A percentile compares a stretch with the other conserved stretches of the same genome.
Conservation (phyloP, 2,888 invertebrate genomes). For the Fragum sueziense region DNA sequence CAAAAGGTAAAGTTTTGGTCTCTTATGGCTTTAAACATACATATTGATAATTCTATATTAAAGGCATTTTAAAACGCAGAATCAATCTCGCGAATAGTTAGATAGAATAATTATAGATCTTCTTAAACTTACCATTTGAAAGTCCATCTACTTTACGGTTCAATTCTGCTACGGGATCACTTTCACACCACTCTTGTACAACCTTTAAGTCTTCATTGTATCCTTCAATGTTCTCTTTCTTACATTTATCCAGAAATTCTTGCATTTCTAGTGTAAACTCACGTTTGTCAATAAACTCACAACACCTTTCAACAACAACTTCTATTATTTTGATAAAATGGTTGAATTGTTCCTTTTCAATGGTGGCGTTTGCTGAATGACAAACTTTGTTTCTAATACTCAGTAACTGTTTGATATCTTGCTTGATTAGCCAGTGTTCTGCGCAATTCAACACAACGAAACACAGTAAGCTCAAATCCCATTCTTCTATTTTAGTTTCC, state of each 20-base stretch:
- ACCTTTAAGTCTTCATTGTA: not conserved
- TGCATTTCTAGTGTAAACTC: not conserved
- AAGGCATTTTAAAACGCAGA: too few species aligned
- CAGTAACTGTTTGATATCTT: not conserved
- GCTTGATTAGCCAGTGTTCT: not conserved
- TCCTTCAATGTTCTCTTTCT: not conserved
- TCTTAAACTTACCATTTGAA: constrained; percentile 3
- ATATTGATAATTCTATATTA: too few species aligned
- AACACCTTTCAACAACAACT: not conserved
- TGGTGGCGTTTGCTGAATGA: not conserved
- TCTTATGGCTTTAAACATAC: too few species aligned
- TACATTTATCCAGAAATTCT: not conserved
- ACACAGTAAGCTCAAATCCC: not conserved
- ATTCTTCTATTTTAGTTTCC: constrained; percentile 1
- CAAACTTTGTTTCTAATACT: not conserved
- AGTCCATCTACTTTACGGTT: not conserved
- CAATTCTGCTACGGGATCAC: not conserved
- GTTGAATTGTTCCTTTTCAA: not conserved
- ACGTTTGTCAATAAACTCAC: not conserved
- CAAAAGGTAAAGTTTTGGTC: not conserved
- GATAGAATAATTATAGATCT: too few species aligned
- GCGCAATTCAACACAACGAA: not conserved
- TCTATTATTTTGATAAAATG: not conserved
- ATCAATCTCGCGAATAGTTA: too few species aligned
- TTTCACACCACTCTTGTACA: constrained; percentile 6